phyloP scores from a whole-genome alignment of 1,140 invertebrate genomes.

The Episyrphus balteatus region DNA sequence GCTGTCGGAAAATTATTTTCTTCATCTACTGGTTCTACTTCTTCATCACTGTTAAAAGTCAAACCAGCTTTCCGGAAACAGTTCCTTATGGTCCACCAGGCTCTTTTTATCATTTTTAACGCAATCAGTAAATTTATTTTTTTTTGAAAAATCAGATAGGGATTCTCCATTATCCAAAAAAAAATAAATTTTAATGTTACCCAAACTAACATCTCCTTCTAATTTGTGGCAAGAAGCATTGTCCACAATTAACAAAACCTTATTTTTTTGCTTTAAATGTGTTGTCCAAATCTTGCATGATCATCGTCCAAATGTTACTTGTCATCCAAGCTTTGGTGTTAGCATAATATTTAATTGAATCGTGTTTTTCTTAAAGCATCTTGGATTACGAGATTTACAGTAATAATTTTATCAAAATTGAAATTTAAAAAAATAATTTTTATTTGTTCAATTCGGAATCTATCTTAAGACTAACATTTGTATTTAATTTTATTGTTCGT shows the following conservation, averaged over 20 bases:
- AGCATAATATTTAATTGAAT: not conserved
- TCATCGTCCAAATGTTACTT: no score
- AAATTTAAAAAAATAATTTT: no score
- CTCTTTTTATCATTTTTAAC: not conserved
- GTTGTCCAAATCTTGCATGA: not conserved
- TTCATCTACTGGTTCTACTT: no score
- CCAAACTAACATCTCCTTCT: not conserved
- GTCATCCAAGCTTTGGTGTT: no score
- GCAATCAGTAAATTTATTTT: not conserved
- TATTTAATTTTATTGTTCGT: no score
- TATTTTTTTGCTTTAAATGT: not conserved
- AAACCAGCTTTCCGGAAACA: not conserved
- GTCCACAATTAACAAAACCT: not conserved
- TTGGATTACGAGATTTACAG: not conserved
- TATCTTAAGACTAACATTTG: no score
- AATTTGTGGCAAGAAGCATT: not conserved
- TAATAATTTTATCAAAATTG: no score
- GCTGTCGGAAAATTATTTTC: no score
- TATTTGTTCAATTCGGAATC: no score
- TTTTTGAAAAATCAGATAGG: not conserved
- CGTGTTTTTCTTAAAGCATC: not conserved
- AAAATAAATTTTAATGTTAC: not conserved
- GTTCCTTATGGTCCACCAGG: not conserved
- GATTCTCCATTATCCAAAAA: not conserved
- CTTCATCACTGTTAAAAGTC: no score